Evolutionary conservation across 2,888 invertebrate species (phyloP).

Genomic region (Agrochola litura): DNA sequence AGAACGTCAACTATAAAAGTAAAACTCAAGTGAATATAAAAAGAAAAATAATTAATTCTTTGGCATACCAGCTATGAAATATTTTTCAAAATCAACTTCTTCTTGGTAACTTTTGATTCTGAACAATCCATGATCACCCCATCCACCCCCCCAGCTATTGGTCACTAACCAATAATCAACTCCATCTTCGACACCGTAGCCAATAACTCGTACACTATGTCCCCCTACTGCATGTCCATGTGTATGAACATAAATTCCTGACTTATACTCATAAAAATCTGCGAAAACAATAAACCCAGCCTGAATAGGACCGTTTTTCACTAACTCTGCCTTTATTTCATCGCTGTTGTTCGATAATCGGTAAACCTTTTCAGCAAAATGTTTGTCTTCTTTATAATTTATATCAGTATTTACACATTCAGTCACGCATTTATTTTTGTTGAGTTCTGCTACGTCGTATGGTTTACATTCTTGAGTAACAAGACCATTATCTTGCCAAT

Average conservation of each 20-base stretch:
- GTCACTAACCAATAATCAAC: slow-evolving; percentile 52
- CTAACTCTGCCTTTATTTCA: slow-evolving; percentile 56
- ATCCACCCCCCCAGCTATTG: slow-evolving; percentile 37
- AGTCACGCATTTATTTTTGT: neutral
- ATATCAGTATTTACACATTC: slow-evolving; percentile 1
- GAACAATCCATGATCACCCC: slow-evolving; percentile 51
- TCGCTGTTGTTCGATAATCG: neutral
- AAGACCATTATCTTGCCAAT: slow-evolving; percentile 32
- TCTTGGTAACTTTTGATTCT: slow-evolving; percentile 28
- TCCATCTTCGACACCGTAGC: slow-evolving; percentile 53
- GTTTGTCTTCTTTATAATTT: slow-evolving; percentile 34
- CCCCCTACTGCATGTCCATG: too few species aligned
- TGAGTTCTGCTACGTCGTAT: slow-evolving; percentile 16
- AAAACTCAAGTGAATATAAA: too few species aligned
- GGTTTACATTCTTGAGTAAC: slow-evolving; percentile 53
- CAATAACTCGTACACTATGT: slow-evolving; percentile 45
- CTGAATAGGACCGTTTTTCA: slow-evolving; percentile 46
- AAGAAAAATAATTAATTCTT: neutral
- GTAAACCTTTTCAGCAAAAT: slow-evolving; percentile 27
- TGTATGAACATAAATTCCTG: too few species aligned
- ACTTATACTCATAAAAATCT: slow-evolving; percentile 31
- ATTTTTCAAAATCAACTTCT: slow-evolving; percentile 13
- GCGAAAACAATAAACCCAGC: neutral
- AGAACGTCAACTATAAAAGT: too few species aligned
- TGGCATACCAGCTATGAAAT: slow-evolving; percentile 31